A percentile compares a stretch with the other conserved stretches of the same genome.
Evolutionary conservation across 1,140 invertebrate genomes (phyloP).

Genomic region (Orchestia grillus): DNA sequence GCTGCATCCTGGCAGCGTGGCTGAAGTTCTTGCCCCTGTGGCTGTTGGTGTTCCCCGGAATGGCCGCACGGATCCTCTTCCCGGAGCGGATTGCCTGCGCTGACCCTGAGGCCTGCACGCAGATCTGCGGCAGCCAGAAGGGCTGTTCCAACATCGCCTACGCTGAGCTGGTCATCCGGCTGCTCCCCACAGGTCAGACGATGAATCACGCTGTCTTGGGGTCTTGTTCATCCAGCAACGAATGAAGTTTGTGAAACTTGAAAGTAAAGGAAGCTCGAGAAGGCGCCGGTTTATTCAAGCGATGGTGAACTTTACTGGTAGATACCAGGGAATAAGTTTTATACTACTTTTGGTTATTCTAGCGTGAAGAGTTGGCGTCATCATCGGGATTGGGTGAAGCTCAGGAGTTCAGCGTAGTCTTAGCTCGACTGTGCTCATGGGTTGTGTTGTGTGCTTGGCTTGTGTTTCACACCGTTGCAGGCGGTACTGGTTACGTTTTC

Average conservation of each 20-base stretch:
- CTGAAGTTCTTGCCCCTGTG: constrained; percentile 76
- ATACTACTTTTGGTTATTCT: background rate
- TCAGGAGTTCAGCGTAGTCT: too few species aligned
- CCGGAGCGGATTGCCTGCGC: constrained; percentile 73
- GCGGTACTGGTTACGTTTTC: too few species aligned
- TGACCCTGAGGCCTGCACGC: constrained; percentile 71
- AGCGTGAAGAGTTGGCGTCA: background rate
- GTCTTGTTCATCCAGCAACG: background rate
- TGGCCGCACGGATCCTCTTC: constrained; percentile 75
- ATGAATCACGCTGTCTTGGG: background rate
- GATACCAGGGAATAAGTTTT: background rate
- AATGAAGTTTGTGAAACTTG: background rate
- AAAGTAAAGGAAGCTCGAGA: background rate
- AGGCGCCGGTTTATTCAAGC: background rate
- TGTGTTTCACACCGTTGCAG: too few species aligned
- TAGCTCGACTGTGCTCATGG: too few species aligned
- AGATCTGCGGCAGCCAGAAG: constrained; percentile 70
- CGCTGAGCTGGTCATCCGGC: constrained; percentile 73
- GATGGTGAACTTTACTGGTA: background rate
- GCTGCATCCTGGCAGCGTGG: constrained; percentile 75
- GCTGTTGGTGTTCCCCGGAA: constrained; percentile 76
- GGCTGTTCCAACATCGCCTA: constrained; percentile 76
- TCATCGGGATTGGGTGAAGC: background rate
- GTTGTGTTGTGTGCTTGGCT: too few species aligned
- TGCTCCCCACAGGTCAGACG: constrained; percentile 72